phyloP scores from a whole-genome alignment of 2,888 invertebrate species.

The Napeogenes inachia region DNA sequence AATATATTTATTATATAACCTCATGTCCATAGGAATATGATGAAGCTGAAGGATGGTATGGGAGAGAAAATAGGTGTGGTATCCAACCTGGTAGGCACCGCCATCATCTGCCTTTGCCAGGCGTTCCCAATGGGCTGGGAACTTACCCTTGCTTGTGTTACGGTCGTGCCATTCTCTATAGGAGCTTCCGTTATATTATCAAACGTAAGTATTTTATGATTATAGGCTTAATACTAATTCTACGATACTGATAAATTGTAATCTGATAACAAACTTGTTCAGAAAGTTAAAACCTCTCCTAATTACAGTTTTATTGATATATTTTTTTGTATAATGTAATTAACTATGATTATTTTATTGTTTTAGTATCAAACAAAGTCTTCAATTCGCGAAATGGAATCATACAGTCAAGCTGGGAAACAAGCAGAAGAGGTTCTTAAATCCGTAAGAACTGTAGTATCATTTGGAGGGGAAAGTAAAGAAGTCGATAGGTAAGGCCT shows the following conservation, averaged over 20 bases:
- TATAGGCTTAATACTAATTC: background rate
- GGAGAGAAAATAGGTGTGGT: slow-evolving; percentile 90
- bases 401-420: slow-evolving; percentile 87
- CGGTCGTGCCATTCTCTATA: slow-evolving; percentile 86
- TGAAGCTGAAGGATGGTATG: slow-evolving; percentile 89
- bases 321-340: background rate
- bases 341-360: background rate
- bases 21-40: slow-evolving; percentile 79
- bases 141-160: slow-evolving; percentile 86
- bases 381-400: slow-evolving; percentile 80
- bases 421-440: slow-evolving; percentile 88
- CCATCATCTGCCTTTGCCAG: slow-evolving; percentile 81
- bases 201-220: slow-evolving; percentile 72
- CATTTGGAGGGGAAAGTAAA: slow-evolving; percentile 86
- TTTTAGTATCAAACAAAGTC: slow-evolving; percentile 79
- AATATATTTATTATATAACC: background rate
- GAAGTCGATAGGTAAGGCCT: slow-evolving; percentile 80
- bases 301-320: no score
- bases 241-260: background rate
- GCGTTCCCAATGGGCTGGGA: slow-evolving; percentile 91
- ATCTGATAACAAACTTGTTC: background rate
- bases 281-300: background rate
- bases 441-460: slow-evolving; percentile 84
- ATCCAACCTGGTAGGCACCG: slow-evolving; percentile 82
- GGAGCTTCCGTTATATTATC: slow-evolving; percentile 84